These are phyloP conservation scores for Halyomorpha halys DNA, from an alignment of 1,140 invertebrate species.

Conservation along the genomic window DNA sequence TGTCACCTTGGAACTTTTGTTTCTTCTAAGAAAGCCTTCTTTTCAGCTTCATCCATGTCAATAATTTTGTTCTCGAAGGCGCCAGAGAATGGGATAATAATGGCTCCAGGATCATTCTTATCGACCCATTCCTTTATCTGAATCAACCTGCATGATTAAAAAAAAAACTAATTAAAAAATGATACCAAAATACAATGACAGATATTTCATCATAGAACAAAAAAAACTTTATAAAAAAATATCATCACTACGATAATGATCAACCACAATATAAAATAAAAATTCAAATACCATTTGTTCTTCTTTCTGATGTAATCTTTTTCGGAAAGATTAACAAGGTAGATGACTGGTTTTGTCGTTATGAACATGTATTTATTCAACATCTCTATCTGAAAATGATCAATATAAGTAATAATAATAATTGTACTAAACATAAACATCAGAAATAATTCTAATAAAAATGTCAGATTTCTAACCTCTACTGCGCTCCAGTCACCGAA, in stretches of 20 bases:
- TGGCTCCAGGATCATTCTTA: slow-evolving; percentile 86
- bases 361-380: slow-evolving; percentile 94
- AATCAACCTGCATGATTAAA: slow-evolving; percentile 76
- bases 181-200: too few relatives aligned
- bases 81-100: slow-evolving; percentile 91
- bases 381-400: slow-evolving; percentile 75
- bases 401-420: slow-evolving; percentile 29
- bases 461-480: slow-evolving; percentile 23
- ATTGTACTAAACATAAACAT: too few relatives aligned
- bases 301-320: slow-evolving; percentile 98
- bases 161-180: not conserved
- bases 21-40: slow-evolving; percentile 67
- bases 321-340: slow-evolving; percentile 94
- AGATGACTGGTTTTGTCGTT: slow-evolving; percentile 97
- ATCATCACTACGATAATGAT: too few relatives aligned
- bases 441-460: not conserved
- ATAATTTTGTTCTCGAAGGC: slow-evolving; percentile 76
- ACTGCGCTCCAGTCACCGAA: slow-evolving; percentile 83
- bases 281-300: slow-evolving; percentile 77
- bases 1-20: slow-evolving; percentile 61
- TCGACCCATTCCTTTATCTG: slow-evolving; percentile 99
- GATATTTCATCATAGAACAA: too few relatives aligned
- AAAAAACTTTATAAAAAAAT: too few relatives aligned
- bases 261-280: too few relatives aligned
- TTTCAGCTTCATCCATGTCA: slow-evolving; percentile 64